Base-by-base conservation (phyloP, 1,140 invertebrate species). In the Oryctes rhinoceros region DNA sequence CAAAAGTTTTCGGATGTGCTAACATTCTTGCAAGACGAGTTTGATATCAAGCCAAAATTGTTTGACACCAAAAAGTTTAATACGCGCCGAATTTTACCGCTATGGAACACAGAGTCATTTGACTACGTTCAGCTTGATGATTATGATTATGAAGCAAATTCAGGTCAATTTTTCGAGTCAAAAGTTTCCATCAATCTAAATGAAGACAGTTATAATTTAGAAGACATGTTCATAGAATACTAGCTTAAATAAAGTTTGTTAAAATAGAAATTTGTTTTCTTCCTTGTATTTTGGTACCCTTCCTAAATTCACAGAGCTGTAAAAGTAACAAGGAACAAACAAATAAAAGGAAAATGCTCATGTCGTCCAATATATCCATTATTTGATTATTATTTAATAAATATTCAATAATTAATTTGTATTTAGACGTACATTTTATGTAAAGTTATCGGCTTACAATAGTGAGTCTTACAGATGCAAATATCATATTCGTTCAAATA, bases 1-100 rank as follows among this genome's bases (percentile, higher is more conserved):
- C 91, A 90, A 80, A 92, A 89, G 81, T 93, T 92, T 82, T 86
- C 91, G 78, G 89, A 91, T 81, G 94, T 97, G 4, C 89, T 96
- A 71, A 87, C 92, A 35, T 97, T 93, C 90, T 88, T 98, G 80
- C 83, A 90, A 49, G 84, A 91, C 71, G 87, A 92, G 86, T 91
- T 91, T 79, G 86, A 86, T 30, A 86, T 91, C 24, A 85, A 78
- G 82, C 88, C 89, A 76, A 76, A 89, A 83, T 81, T 86, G 44
- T 87, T 87, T 84, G 81, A 87, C 49, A 86, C 84, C 82, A 84
- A 88, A 44, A 86, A 84, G 39, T 88, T 82, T 82, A 80, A 76
- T 75, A 84, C 78, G 79, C 65, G 80, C 82, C 53, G 15, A 59
- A 59, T 59, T 18, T 59, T 59, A 59, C 15, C 53, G 7, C 4